Evolutionary conservation across 2,797 vertebrate species (phyloP).

Genomic region (Helicolenus hilgendorfi): DNA sequence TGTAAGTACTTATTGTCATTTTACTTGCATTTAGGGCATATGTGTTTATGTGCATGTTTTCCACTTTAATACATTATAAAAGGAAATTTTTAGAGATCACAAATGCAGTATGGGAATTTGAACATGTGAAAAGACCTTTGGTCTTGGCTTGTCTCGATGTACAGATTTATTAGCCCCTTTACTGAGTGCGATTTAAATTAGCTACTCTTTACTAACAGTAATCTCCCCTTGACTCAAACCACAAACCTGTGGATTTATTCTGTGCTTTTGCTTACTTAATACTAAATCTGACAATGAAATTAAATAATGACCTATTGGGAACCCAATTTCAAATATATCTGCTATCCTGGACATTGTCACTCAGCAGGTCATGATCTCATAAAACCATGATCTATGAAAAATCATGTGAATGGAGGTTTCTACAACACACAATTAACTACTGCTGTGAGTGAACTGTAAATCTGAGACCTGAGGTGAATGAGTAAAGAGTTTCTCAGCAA

Average conservation of each 20-base stretch:
- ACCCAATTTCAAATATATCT: conserved; percentile 7
- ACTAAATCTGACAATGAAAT: conserved; percentile 8
- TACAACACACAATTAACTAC: conserved; percentile 45
- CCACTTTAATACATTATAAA: neutral
- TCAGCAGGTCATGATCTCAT: conserved; percentile 26
- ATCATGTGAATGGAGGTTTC: conserved; percentile 34
- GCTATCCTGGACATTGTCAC: neutral
- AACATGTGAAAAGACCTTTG: neutral
- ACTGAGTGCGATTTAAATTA: neutral
- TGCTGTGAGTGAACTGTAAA: conserved; percentile 33
- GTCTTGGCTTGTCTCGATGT: neutral
- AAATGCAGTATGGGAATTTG: neutral
- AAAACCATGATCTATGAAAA: conserved; percentile 39
- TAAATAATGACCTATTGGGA: conserved; percentile 8
- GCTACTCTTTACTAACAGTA: neutral
- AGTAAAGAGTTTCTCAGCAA: conserved; percentile 77
- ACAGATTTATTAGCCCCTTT: conserved; percentile 15
- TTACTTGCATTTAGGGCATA: neutral
- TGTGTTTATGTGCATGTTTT: neutral
- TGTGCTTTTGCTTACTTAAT: conserved; percentile 6
- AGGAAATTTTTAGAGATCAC: neutral
- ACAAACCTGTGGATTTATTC: conserved; percentile 1
- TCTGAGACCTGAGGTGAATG: conserved; percentile 51
- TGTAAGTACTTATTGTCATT: neutral
- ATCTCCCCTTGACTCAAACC: neutral